Conservation (phyloP, 2,888 invertebrate genomes). For the Ceramica pisi region DNA sequence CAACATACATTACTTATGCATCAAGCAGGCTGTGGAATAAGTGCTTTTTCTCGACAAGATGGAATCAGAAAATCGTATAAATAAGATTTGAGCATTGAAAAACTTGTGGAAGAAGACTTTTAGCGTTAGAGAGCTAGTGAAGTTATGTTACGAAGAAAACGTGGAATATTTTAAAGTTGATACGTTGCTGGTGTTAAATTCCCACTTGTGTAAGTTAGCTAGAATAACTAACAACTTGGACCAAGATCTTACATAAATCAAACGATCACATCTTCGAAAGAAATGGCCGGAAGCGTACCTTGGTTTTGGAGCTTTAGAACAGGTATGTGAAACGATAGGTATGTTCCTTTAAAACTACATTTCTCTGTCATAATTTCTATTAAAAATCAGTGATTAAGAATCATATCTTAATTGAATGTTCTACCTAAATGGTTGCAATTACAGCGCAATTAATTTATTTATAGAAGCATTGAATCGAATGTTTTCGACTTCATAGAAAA, state of each 20-base stretch:
- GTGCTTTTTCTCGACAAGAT: background rate
- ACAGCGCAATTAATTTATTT: slow-evolving; percentile 11
- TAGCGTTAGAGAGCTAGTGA: background rate
- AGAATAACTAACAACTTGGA: background rate
- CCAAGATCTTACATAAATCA: background rate
- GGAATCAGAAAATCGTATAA: background rate
- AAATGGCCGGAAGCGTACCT: background rate
- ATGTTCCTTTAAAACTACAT: background rate
- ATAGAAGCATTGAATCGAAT: background rate
- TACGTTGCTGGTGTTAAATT: background rate
- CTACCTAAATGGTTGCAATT: background rate
- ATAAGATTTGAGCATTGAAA: background rate
- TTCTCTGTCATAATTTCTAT: background rate
- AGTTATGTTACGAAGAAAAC: background rate
- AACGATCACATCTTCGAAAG: too few species aligned
- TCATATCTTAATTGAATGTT: background rate
- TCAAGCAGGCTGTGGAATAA: background rate
- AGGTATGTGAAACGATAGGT: background rate
- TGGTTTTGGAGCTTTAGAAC: background rate
- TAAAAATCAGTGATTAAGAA: background rate
- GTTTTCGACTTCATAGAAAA: background rate
- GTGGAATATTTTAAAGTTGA: background rate
- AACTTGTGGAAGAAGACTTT: background rate
- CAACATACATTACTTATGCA: background rate
- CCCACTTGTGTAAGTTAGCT: background rate